Percentiles rank a stretch among this genome's conserved stretches.
Conservation (phyloP, 2,797 vertebrate species). For the Spinus pinus region DNA sequence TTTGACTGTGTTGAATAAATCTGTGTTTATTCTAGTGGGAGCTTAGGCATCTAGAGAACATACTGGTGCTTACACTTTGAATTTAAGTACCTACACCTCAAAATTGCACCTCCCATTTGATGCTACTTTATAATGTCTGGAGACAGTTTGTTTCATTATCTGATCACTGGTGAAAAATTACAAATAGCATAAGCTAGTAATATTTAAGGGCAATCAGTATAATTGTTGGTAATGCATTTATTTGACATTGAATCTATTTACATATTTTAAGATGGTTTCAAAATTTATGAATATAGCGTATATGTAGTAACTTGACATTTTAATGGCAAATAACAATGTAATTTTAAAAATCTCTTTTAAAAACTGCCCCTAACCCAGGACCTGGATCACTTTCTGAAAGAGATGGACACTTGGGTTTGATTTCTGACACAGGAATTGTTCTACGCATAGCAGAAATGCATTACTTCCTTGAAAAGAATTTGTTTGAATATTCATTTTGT, state of each 20-base stretch:
- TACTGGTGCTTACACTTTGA: background rate
- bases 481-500: conserved; percentile 74
- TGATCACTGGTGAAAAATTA: background rate
- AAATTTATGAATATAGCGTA: background rate
- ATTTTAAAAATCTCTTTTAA: background rate
- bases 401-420: conserved; percentile 64
- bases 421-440: conserved; percentile 72
- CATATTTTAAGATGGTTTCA: background rate
- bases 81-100: background rate
- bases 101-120: background rate
- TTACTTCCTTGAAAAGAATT: conserved; percentile 75
- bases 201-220: background rate
- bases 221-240: background rate
- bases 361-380: conserved; percentile 46
- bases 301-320: background rate
- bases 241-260: background rate
- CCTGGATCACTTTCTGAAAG: conserved; percentile 52
- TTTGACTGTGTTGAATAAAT: background rate
- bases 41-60: background rate
- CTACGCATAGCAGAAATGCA: conserved; percentile 80
- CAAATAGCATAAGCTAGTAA: background rate
- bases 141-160: background rate
- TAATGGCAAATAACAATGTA: background rate
- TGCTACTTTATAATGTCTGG: background rate
- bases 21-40: background rate